Evolutionary conservation across 2,888 invertebrate species (phyloP).

Genomic region (Diadromus collaris): DNA sequence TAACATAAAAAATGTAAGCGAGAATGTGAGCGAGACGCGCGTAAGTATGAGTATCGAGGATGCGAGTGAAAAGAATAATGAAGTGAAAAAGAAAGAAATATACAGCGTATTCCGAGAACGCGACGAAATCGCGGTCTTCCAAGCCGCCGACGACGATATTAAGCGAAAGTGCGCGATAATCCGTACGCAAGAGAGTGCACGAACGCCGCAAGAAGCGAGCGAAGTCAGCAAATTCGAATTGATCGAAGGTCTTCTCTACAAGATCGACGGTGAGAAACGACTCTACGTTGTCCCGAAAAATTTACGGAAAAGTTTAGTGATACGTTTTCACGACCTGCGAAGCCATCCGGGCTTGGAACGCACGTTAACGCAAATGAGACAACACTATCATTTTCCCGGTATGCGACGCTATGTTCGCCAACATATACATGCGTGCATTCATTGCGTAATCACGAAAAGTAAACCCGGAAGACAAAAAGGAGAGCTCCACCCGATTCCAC

Average conservation of each 20-base stretch:
- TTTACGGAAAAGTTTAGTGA: constrained; percentile 54
- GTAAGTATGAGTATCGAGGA: background rate
- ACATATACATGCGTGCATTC: constrained; percentile 64
- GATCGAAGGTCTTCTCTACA: constrained; percentile 47
- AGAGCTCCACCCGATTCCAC: constrained; percentile 65
- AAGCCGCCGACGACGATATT: constrained; percentile 4
- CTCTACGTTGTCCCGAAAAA: constrained; percentile 35
- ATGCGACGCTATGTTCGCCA: constrained; percentile 58
- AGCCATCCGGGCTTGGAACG: constrained; percentile 63
- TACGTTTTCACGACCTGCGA: constrained; percentile 60
- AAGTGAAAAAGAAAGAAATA: background rate
- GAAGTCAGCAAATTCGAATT: constrained; percentile 31
- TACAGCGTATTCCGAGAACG: background rate
- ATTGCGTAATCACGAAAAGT: constrained; percentile 63
- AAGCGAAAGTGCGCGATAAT: constrained; percentile 17
- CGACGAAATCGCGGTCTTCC: constrained; percentile 15
- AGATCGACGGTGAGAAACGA: constrained; percentile 19
- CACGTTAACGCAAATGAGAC: constrained; percentile 48
- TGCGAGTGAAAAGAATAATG: background rate
- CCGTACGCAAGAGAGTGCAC: background rate
- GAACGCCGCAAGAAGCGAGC: background rate
- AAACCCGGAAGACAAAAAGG: constrained; percentile 60
- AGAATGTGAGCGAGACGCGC: constrained; percentile 28
- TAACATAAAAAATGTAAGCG: too few species aligned
- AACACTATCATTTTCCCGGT: constrained; percentile 64